Conservation (phyloP, 2,888 invertebrate genomes). For the Lasiommata megera region DNA sequence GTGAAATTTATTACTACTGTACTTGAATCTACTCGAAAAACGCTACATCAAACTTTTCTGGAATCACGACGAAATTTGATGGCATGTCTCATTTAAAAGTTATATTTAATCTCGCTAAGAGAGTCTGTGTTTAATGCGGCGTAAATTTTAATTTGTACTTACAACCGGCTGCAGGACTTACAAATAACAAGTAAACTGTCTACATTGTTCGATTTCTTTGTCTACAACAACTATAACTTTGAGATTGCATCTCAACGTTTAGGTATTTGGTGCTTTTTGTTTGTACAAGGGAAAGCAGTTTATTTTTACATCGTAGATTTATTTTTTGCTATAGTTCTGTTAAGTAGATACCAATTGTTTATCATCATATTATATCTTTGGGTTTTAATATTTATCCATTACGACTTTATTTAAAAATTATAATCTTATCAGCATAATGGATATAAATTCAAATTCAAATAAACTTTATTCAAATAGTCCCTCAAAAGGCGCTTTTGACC, state of each 20-base stretch:
- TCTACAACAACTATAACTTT: constrained; percentile 10
- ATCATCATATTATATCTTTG: no score
- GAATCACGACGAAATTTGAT: constrained; percentile 22
- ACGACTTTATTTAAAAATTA: no score
- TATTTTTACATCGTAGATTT: not conserved
- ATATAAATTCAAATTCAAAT: no score
- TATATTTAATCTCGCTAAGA: constrained; percentile 52
- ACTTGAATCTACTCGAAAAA: constrained; percentile 6
- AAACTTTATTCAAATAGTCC: no score
- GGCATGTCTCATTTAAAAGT: constrained; percentile 52
- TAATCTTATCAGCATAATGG: no score
- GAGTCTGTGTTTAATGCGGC: constrained; percentile 30
- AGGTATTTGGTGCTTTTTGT: not conserved
- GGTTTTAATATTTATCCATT: no score
- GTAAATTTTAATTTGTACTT: constrained; percentile 37
- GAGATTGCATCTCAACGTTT: constrained; percentile 8
- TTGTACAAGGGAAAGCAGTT: not conserved
- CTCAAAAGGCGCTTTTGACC: no score
- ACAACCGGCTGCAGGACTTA: constrained; percentile 18
- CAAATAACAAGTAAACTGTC: constrained; percentile 37
- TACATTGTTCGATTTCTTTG: constrained; percentile 19
- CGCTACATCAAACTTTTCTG: constrained; percentile 13
- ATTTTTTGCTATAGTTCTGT: no score
- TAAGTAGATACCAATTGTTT: no score
- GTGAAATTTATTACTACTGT: not conserved